Percentiles rank a stretch among this genome's conserved stretches.
Evolutionary conservation across 2,888 invertebrate species (phyloP).

Genomic region (Volucella zonaria): DNA sequence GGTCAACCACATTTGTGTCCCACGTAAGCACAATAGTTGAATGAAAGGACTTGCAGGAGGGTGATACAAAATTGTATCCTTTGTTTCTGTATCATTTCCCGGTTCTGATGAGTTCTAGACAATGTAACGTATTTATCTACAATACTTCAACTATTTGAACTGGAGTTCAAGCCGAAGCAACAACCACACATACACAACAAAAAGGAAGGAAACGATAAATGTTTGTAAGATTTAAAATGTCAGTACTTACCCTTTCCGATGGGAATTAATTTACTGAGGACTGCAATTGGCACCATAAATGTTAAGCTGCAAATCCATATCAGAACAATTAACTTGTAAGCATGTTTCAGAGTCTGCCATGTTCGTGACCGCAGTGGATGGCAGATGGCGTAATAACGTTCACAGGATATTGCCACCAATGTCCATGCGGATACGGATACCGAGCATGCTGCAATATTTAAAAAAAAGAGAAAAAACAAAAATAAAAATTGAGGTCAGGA

Average conservation of each 20-base stretch:
- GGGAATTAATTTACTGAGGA: conserved; percentile 84
- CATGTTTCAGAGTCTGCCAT: conserved; percentile 89
- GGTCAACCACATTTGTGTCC: too few species aligned
- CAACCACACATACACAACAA: not conserved
- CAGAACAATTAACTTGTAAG: conserved; percentile 86
- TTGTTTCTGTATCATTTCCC: too few species aligned
- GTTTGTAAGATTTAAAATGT: conserved; percentile 6
- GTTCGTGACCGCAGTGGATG: conserved; percentile 87
- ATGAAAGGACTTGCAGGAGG: too few species aligned
- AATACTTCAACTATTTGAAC: not conserved
- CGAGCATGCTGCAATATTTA: conserved; percentile 84
- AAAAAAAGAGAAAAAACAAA: not conserved
- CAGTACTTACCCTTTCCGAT: conserved; percentile 79
- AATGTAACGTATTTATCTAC: too few species aligned
- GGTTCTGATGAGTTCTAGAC: too few species aligned
- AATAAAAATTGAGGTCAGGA: not conserved
- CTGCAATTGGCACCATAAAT: conserved; percentile 86
- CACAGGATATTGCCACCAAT: conserved; percentile 88
- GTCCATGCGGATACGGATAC: conserved; percentile 91
- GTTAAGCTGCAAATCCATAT: conserved; percentile 86
- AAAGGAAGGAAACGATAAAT: not conserved
- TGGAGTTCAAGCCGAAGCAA: not conserved
- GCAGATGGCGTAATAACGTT: conserved; percentile 89
- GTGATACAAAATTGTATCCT: too few species aligned
- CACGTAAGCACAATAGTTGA: too few species aligned